Evolutionary conservation across 1,140 invertebrate genomes (phyloP).

Genomic region (Idris sp.): DNA sequence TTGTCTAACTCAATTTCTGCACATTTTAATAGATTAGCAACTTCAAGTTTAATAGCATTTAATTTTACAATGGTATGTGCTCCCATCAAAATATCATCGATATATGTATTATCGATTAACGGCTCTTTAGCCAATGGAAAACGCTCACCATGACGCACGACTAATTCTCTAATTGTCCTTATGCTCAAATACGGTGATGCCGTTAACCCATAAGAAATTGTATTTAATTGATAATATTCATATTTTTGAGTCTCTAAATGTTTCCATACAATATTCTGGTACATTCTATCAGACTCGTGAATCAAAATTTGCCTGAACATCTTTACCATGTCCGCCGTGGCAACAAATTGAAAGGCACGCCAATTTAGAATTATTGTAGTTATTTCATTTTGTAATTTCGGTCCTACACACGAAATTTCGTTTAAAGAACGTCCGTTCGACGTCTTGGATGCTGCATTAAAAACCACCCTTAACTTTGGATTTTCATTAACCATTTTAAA

Average conservation of each 20-base stretch:
- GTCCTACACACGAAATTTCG: slow-evolving; percentile 9
- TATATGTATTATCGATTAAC: background rate
- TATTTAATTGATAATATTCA: slow-evolving; percentile 10
- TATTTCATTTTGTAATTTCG: slow-evolving; percentile 27
- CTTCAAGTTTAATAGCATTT: too few species aligned
- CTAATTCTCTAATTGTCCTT: slow-evolving; percentile 1
- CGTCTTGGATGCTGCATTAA: slow-evolving; percentile 12
- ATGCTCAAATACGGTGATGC: slow-evolving; percentile 4
- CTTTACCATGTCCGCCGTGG: background rate
- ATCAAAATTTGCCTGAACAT: slow-evolving; percentile 17
- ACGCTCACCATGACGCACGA: too few species aligned
- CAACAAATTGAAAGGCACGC: slow-evolving; percentile 4
- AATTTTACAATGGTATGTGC: too few species aligned
- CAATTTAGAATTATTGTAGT: too few species aligned
- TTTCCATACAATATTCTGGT: slow-evolving; percentile 20
- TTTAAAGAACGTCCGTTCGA: slow-evolving; percentile 10
- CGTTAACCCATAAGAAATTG: background rate
- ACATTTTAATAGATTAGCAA: too few species aligned
- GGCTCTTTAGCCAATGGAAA: too few species aligned
- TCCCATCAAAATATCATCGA: slow-evolving; percentile 2
- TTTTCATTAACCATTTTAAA: slow-evolving; percentile 7
- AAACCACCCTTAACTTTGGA: slow-evolving; percentile 16
- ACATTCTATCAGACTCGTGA: background rate
- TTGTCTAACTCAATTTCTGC: too few species aligned
- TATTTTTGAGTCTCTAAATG: background rate